A percentile compares a stretch with the other conserved stretches of the same genome.
phyloP scores from a whole-genome alignment of 2,113 vertebrate genomes.

The Calidris pugnax region DNA sequence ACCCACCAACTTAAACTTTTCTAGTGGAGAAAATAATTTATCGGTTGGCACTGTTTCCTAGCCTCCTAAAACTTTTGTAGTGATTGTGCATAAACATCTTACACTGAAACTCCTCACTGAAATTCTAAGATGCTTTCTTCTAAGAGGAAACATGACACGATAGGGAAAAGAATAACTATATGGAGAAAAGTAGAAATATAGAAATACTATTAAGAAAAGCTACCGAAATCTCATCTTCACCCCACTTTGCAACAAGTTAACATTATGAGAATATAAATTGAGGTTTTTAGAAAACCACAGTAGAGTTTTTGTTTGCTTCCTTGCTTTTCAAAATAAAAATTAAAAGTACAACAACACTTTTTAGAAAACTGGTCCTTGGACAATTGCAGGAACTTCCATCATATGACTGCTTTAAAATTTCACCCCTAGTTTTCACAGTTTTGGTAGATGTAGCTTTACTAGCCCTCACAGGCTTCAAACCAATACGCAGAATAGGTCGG shows the following conservation, averaged over 20 bases:
- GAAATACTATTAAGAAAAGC: neutral
- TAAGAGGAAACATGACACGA: neutral
- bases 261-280: neutral
- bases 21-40: neutral
- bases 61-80: neutral
- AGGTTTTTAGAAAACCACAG: neutral
- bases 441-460: neutral
- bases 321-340: neutral
- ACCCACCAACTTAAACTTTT: neutral
- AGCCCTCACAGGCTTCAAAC: neutral
- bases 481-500: neutral
- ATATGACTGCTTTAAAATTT: neutral
- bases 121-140: neutral
- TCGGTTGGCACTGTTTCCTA: neutral
- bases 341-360: neutral
- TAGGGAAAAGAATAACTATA: neutral
- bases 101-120: neutral
- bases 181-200: neutral
- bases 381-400: neutral
- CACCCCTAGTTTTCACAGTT: neutral
- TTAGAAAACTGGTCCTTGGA: neutral
- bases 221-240: neutral
- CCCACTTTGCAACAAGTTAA: neutral
- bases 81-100: neutral
- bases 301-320: neutral